Evolutionary conservation across 2,797 vertebrate species (phyloP).

Genomic region (Sebastes hubbsi): DNA sequence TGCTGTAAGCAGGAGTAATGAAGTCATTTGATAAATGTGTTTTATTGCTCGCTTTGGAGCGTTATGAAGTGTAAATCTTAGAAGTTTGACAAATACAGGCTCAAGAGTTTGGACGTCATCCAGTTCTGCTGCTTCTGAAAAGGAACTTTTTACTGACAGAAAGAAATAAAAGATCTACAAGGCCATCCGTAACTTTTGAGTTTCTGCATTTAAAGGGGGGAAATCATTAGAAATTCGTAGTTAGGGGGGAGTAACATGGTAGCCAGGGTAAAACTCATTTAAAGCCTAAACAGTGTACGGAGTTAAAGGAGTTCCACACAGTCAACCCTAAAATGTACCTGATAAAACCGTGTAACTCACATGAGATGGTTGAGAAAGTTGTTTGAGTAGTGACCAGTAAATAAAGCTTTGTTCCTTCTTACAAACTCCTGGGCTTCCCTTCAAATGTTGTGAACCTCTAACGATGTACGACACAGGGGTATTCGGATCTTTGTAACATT

Average conservation of each 20-base stretch:
- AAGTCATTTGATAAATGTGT: background rate
- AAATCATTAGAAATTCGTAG: background rate
- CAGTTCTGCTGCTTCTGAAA: background rate
- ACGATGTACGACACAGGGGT: background rate
- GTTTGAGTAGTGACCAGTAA: background rate
- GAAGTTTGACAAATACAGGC: slow-evolving; percentile 9
- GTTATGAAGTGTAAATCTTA: background rate
- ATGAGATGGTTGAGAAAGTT: background rate
- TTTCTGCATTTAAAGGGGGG: background rate
- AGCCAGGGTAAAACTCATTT: background rate
- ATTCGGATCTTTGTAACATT: background rate
- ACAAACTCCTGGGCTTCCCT: background rate
- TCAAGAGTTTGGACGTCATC: background rate
- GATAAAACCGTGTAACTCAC: background rate
- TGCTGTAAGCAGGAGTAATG: background rate
- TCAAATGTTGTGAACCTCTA: slow-evolving; percentile 15
- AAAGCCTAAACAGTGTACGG: slow-evolving; percentile 17
- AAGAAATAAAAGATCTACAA: background rate
- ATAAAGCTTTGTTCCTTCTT: slow-evolving; percentile 29
- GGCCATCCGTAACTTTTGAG: background rate
- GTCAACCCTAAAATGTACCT: background rate
- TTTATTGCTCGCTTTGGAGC: background rate
- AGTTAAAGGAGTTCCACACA: background rate
- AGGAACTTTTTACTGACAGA: background rate
- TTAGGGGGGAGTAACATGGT: background rate